These are phyloP conservation scores for Cheilosia soror DNA, from an alignment of 2,888 invertebrate species.

Conservation along the genomic window DNA sequence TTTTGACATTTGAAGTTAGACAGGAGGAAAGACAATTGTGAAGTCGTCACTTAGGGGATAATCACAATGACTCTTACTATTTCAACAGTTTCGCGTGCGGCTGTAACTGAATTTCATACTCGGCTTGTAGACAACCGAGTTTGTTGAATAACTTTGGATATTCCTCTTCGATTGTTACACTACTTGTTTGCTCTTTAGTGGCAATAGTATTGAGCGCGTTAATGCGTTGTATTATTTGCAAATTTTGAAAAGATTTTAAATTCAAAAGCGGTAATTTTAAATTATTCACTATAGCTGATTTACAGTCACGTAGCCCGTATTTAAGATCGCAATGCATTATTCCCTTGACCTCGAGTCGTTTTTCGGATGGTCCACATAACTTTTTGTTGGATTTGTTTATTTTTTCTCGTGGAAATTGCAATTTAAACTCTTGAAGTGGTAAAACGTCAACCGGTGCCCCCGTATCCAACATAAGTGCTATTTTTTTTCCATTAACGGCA, in stretches of 20 bases:
- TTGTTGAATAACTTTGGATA: constrained; percentile 34
- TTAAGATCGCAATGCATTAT: constrained; percentile 6
- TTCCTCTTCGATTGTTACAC: constrained; percentile 22
- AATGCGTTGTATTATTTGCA: constrained; percentile 22
- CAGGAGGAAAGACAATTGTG: too few relatives aligned
- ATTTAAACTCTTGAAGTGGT: background rate
- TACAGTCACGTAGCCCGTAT: constrained; percentile 3
- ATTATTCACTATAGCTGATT: constrained; percentile 31
- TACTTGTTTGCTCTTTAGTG: background rate
- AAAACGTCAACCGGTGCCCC: constrained; percentile 27
- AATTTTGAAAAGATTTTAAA: constrained; percentile 49
- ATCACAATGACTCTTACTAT: too few relatives aligned
- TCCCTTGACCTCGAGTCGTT: constrained; percentile 7
- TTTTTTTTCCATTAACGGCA: constrained; percentile 9
- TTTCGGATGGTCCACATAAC: constrained; percentile 31
- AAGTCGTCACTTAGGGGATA: too few relatives aligned
- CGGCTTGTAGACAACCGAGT: constrained; percentile 3
- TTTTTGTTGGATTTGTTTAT: background rate
- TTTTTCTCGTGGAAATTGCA: too few relatives aligned
- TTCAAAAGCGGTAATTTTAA: constrained; percentile 41
- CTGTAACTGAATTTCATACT: constrained; percentile 35
- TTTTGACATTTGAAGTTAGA: too few relatives aligned
- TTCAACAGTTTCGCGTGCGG: background rate
- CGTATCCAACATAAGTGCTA: constrained; percentile 19
- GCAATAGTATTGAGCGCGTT: background rate